A percentile compares a stretch with the other conserved stretches of the same genome.
phyloP scores from a whole-genome alignment of 2,888 invertebrate genomes.

The Phyllotreta striolata region DNA sequence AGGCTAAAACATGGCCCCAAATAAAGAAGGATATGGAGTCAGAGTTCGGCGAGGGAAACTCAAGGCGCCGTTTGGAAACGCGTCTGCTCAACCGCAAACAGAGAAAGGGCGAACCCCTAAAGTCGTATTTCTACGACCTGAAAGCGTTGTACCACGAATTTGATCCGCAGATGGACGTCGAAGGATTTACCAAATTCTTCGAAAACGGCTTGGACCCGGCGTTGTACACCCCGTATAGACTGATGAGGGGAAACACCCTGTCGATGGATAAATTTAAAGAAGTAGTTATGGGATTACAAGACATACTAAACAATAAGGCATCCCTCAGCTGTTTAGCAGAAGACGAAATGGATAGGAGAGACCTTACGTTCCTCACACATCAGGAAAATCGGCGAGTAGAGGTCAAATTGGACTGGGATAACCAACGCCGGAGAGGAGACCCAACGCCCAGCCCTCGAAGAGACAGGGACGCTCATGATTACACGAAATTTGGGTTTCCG shows the following conservation, averaged over 20 bases:
- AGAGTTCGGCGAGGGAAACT: conserved; percentile 14
- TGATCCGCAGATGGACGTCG: conserved; percentile 8
- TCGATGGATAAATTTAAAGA: conserved; percentile 13
- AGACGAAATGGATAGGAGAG: no score
- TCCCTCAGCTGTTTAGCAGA: no score
- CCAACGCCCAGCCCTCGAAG: no score
- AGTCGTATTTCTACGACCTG: conserved; percentile 19
- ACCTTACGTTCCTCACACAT: no score
- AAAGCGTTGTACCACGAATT: conserved; percentile 16
- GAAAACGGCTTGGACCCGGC: conserved; percentile 13
- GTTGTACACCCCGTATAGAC: conserved; percentile 10
- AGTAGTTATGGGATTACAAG: conserved; percentile 2
- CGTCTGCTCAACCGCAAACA: conserved; percentile 14
- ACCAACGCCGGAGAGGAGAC: no score
- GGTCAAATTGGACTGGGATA: no score
- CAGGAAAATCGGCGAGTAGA: no score
- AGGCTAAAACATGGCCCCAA: not conserved
- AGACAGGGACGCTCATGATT: no score
- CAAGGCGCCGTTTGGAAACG: not conserved
- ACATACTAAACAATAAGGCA: not conserved
- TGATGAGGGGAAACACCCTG: conserved; percentile 1
- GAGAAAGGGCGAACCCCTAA: conserved; percentile 2
- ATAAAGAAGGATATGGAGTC: conserved; percentile 5
- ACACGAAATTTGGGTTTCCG: no score
- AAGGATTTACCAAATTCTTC: conserved; percentile 16